Conservation (phyloP, 2,888 invertebrate genomes). For the Pristionchus maxplancki region DNA sequence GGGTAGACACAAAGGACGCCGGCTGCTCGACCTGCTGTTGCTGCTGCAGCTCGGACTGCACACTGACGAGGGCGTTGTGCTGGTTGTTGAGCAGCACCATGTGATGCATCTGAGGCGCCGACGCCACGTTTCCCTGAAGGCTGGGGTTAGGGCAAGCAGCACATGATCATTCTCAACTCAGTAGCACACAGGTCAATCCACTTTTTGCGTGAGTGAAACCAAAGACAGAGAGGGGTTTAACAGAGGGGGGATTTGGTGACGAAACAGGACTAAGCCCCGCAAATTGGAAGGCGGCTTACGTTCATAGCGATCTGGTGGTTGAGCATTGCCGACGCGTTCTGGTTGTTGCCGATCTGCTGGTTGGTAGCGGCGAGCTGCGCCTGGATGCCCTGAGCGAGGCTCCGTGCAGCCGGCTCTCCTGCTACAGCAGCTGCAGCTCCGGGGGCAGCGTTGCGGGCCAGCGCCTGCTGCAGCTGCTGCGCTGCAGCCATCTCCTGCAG, state of each 20-base stretch:
- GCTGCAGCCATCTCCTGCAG: background rate
- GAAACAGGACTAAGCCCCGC: background rate
- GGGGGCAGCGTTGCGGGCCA: background rate
- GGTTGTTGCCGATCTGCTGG: background rate
- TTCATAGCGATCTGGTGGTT: constrained; percentile 19
- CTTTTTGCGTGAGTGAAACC: too few species aligned
- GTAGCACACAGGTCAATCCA: background rate
- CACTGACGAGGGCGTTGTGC: background rate
- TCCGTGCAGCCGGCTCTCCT: background rate
- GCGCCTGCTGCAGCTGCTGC: constrained; percentile 1
- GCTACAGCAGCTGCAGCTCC: background rate
- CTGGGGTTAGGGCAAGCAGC: background rate
- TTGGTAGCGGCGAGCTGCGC: background rate
- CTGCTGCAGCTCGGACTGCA: background rate
- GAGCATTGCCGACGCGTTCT: background rate
- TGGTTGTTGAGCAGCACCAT: background rate
- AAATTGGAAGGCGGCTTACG: background rate
- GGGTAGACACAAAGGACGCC: too few species aligned
- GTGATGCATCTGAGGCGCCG: background rate
- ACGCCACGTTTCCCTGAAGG: background rate
- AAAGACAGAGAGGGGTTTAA: background rate
- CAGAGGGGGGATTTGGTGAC: background rate
- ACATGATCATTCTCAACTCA: background rate
- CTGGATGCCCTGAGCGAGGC: background rate
- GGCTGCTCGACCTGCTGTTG: background rate